A percentile compares a stretch with the other conserved stretches of the same genome.
Conservation (phyloP, 1,140 invertebrate species). For the Drosophila oshimai region DNA sequence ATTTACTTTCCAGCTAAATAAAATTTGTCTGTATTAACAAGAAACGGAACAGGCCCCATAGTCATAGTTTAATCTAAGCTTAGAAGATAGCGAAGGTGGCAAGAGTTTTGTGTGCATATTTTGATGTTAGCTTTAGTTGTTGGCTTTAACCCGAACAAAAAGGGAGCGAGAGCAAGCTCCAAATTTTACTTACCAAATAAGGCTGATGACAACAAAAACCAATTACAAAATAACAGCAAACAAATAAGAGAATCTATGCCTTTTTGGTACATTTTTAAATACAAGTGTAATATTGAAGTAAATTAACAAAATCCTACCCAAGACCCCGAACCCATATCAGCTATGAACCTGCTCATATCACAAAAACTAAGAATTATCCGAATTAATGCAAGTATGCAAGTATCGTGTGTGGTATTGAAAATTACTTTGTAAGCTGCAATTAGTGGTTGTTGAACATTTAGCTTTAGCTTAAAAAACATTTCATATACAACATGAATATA, state of each 20-base stretch:
- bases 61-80: not conserved
- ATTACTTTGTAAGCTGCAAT: conserved; percentile 79
- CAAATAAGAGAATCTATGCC: conserved; percentile 49
- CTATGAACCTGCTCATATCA: conserved; percentile 52
- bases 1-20: not conserved
- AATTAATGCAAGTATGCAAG: conserved; percentile 53
- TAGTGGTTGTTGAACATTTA: conserved; percentile 80
- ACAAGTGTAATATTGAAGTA: conserved; percentile 20
- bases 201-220: conserved; percentile 48
- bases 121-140: conserved; percentile 73
- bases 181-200: conserved; percentile 73
- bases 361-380: conserved; percentile 24
- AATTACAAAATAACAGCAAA: conserved; percentile 24
- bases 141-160: conserved; percentile 52
- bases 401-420: conserved; percentile 63
- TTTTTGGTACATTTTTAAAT: conserved; percentile 69
- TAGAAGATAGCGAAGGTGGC: conserved; percentile 4
- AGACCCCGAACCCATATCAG: conserved; percentile 57
- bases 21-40: not conserved
- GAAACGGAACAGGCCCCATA: conserved; percentile 3
- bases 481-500: conserved; percentile 66
- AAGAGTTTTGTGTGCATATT: conserved; percentile 51
- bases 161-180: conserved; percentile 30
- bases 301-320: conserved; percentile 38
- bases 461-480: conserved; percentile 69